Evolutionary conservation across 2,113 vertebrate species (phyloP), one percentile per base, ranked within the genome.

Genomic region (Pomatorhinus ruficollis): DNA sequence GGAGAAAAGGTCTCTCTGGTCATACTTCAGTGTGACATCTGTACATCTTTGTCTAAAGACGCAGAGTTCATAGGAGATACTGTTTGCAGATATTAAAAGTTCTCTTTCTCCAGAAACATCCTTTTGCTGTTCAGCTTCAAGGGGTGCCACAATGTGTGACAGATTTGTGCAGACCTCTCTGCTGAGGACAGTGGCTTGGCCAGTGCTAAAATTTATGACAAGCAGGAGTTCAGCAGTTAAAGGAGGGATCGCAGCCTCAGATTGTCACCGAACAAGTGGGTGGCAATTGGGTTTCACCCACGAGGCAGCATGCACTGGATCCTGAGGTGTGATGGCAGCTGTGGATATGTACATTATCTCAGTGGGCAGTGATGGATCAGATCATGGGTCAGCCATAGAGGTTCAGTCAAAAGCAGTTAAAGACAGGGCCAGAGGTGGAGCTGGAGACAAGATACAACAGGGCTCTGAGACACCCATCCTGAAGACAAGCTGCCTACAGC

Each of bases 241-340:
- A 90, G 56, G 15, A 74, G n/a, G 14, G 50, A 66, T 52, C 0
- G 0, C 31, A 30, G 27, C 11, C 47, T 82, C 39, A 16, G 30
- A 54, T 71, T 75, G 33, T 25, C 74, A 54, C 39, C 1, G 3
- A 14, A 0, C 27, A 31, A 23, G 4, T 28, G 37, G 17, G 59
- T n/a, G 77, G 28, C 39, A 50, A 24, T 1, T 33, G 5, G 42
- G 15, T 30, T 28, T 87, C 27, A 42, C 5, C 23, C 14, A 21
- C 33, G 31, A 42, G 19, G 12, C 15, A 74, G 54, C 0, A 1
- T 10, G 45, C 42, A 11, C n/a, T 57, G 12, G 45, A 42, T n/a
- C 33, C 31, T 59, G 33, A 45, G 23, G 4, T 22, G 8, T 42
- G 64, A 23, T 15, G 39, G 60, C 50, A 78, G 52, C 50, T 78